These are phyloP conservation scores for Xiphorhynchus erythropygius DNA, from an alignment of 2,797 vertebrate species.

Conservation along the genomic window DNA sequence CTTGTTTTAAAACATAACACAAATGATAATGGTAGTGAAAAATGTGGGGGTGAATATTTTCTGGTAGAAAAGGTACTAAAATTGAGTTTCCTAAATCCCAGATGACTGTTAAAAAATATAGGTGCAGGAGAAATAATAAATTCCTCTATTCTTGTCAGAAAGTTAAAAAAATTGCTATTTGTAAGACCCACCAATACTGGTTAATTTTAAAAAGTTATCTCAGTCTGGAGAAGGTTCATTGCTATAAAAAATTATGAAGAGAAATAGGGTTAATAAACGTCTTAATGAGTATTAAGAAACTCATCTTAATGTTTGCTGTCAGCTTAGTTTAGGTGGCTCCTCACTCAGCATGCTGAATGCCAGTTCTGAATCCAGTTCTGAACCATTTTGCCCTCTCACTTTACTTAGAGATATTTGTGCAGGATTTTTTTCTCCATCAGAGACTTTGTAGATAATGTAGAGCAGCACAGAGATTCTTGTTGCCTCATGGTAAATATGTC, in stretches of 20 bases:
- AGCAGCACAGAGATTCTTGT: background rate
- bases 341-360: background rate
- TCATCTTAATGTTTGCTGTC: background rate
- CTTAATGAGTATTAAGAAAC: too few relatives aligned
- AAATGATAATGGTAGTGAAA: background rate
- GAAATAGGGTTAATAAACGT: background rate
- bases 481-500: background rate
- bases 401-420: background rate
- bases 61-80: background rate
- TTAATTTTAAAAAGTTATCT: background rate
- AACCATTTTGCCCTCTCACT: background rate
- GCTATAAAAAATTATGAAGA: background rate
- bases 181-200: fast-evolving
- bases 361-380: background rate
- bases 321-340: background rate
- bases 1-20: background rate
- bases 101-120: background rate
- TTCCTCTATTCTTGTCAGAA: background rate
- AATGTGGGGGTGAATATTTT: background rate
- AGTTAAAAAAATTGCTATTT: background rate
- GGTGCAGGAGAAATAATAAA: background rate
- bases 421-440: background rate
- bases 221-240: background rate
- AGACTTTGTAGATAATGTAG: background rate
- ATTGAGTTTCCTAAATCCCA: background rate